Evolutionary conservation across 2,797 vertebrate species (phyloP).

Genomic region (Eulemur mongoz): DNA sequence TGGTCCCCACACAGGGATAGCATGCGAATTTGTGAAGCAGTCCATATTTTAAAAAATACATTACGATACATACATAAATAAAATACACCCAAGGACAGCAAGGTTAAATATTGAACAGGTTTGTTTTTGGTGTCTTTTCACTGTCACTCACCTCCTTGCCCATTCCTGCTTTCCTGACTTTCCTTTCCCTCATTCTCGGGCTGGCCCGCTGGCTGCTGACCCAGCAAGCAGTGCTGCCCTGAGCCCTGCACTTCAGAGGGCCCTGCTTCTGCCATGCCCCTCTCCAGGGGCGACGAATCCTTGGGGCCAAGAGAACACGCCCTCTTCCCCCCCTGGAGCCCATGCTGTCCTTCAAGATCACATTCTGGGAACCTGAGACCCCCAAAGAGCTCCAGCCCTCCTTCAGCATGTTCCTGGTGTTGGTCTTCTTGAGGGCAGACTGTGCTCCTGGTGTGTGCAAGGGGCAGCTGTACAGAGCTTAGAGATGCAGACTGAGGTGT

Average conservation of each 20-base stretch:
- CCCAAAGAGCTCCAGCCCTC: not conserved
- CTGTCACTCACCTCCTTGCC: not conserved
- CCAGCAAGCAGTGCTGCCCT: not conserved
- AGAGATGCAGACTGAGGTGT: not conserved
- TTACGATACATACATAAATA: not conserved
- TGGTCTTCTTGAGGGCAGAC: not conserved
- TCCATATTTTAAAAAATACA: not conserved
- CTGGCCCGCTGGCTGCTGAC: not conserved
- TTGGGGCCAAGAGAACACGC: not conserved
- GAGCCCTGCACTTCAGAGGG: not conserved
- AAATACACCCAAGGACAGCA: not conserved
- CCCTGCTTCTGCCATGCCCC: not conserved
- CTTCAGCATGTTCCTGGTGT: not conserved
- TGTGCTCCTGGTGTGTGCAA: not conserved
- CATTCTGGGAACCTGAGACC: not conserved
- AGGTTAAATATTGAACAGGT: not conserved
- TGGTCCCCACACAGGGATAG: too few relatives aligned
- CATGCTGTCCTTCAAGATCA: not conserved
- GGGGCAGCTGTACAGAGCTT: not conserved
- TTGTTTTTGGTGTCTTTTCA: not conserved
- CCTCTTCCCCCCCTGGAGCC: not conserved
- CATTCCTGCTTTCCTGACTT: not conserved
- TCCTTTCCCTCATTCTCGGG: not conserved
- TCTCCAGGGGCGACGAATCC: not conserved
- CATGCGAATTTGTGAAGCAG: not conserved